These are phyloP conservation scores for Pantherophis guttatus DNA, from an alignment of 2,113 vertebrate genomes.

Conservation along the genomic window DNA sequence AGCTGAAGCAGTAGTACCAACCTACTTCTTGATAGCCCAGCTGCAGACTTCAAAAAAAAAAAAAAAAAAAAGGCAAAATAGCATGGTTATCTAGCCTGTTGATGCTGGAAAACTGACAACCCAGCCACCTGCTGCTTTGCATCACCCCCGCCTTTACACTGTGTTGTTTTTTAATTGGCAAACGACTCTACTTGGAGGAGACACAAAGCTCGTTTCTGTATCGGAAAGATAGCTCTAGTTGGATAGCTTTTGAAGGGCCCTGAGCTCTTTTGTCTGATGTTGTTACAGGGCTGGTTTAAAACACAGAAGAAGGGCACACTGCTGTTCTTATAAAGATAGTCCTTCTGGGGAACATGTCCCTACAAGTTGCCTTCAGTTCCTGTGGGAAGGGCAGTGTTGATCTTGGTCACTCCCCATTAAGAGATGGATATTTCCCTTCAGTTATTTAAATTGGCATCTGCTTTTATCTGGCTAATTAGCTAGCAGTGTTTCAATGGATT, in stretches of 20 bases:
- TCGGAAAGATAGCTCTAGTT: conserved; percentile 19
- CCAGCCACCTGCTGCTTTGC: neutral
- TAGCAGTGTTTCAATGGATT: neutral
- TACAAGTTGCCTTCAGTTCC: neutral
- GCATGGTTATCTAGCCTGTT: neutral
- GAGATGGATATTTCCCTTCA: neutral
- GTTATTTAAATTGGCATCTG: neutral
- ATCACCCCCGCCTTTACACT: conserved; percentile 14
- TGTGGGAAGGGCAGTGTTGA: neutral
- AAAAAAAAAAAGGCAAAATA: neutral
- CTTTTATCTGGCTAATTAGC: neutral
- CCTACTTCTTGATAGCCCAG: neutral
- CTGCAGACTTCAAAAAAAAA: neutral
- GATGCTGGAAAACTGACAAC: conserved; percentile 28
- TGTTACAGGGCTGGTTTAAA: conserved; percentile 41
- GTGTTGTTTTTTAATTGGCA: neutral
- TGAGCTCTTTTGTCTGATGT: conserved; percentile 20
- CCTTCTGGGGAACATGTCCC: neutral
- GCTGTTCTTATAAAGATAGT: accelerated
- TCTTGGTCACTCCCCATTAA: neutral
- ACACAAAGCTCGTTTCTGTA: conserved; percentile 1
- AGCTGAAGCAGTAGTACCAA: neutral
- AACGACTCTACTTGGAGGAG: conserved; percentile 33
- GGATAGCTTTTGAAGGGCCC: conserved; percentile 29
- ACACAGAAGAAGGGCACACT: conserved; percentile 16